Percentiles rank a stretch among this genome's conserved stretches.
Evolutionary conservation across 2,113 vertebrate genomes (phyloP).

Genomic region (Tringa solitaria): DNA sequence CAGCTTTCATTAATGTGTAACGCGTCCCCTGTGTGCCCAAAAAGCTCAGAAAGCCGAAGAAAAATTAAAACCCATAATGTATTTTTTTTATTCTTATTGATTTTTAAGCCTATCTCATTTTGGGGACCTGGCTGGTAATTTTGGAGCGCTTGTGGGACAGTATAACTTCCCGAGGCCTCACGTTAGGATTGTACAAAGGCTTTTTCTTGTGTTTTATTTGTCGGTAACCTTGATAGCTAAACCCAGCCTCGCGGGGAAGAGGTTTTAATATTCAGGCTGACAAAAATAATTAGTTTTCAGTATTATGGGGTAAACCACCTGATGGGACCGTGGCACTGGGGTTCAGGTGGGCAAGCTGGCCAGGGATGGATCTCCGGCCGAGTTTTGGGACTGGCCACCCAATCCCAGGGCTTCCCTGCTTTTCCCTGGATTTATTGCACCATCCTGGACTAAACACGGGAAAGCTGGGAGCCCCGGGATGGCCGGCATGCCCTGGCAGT

Average conservation of each 20-base stretch:
- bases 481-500: not conserved
- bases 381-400: rapidly evolving
- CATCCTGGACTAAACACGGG: not conserved
- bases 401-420: not conserved
- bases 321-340: not conserved
- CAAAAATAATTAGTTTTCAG: constrained; percentile 14
- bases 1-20: constrained; percentile 55
- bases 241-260: not conserved
- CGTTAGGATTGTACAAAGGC: not conserved
- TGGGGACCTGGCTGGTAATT: constrained; percentile 17
- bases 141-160: not conserved
- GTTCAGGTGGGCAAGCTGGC: not conserved
- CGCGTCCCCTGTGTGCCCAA: constrained; percentile 26
- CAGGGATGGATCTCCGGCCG: not conserved
- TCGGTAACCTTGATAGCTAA: constrained; percentile 43
- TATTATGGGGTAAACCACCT: not conserved
- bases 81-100: constrained; percentile 63
- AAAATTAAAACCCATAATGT: constrained; percentile 61
- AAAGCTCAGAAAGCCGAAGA: constrained; percentile 42
- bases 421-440: not conserved
- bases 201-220: constrained; percentile 44
- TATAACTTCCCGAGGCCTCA: not conserved
- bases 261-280: constrained; percentile 23
- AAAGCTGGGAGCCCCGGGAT: not conserved
- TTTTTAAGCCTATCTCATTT: constrained; percentile 60